Base-by-base conservation (phyloP, 2,113 vertebrate genomes). In the Myodes glareolus region DNA sequence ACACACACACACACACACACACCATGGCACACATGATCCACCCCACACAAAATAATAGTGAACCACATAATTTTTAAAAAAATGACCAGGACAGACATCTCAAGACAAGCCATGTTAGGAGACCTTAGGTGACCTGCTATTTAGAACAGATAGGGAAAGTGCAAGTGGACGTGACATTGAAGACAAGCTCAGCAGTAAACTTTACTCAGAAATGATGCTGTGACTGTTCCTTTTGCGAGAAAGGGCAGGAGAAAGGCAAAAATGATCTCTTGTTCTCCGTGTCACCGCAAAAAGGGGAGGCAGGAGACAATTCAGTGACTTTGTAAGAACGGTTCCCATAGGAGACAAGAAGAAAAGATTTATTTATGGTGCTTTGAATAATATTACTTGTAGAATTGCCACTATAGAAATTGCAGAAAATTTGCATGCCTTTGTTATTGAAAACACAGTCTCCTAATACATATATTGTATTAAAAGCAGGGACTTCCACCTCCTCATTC, bases 391-490 rank as follows among this genome's bases (percentile, higher is more conserved):
- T 27, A 47, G 95, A 52, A 95, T 19, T 61, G 17, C 39, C 78
- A 14, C 63, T 91, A 91, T 78, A 88, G 90, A 94, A 94, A 84
- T 58, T 84, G 7, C 58, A 80, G 86, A 72, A 90, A 90, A 88
- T 45, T 82, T 93, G 61, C 19, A 63, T 27, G 50, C 77, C 29
- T 85, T 85, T 95, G 84, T 76, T 80, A 73, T 50, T 81, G 17
- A 91, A 92, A 72, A 90, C 39, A 50, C 39, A 52, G 84, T 52
- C 39, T 52, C 17, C 33, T 88, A 27, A 82, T 27, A 89, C 1
- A 42, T 77, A 67, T 94, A 67, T 77, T 95, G 70, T 82, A 45
- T 70, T n/a, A 82, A 84, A 96, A 94, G 61, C 21, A 42, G 65
- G 39, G 21, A 39, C 1, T 27, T 78, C 67, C 23, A 52, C 23